These are phyloP conservation scores for Noctua pronuba DNA, from an alignment of 2,888 invertebrate genomes.

Conservation along the genomic window DNA sequence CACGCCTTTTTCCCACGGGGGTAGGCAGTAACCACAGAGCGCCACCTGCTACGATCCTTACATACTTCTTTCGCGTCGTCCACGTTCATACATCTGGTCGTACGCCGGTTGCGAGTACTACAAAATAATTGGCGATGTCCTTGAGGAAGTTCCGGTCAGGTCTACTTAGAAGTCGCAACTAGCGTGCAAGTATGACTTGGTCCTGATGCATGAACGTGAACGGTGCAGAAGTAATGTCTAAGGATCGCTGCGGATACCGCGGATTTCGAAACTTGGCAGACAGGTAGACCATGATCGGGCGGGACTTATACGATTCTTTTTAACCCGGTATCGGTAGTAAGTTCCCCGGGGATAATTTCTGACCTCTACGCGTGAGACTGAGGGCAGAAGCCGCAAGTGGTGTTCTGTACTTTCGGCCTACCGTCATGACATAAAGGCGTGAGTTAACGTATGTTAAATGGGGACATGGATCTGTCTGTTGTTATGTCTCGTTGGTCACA, in stretches of 20 bases:
- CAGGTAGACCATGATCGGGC: background rate
- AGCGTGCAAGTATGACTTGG: background rate
- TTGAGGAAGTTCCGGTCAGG: background rate
- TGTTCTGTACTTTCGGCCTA: too few relatives aligned
- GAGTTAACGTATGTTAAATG: background rate
- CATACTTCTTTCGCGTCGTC: too few relatives aligned
- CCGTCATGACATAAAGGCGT: background rate
- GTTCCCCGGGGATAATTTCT: too few relatives aligned
- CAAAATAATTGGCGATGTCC: background rate
- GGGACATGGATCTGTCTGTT: background rate
- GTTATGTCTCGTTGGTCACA: background rate
- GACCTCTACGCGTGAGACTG: too few relatives aligned
- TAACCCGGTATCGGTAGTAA: too few relatives aligned
- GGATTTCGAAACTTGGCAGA: background rate
- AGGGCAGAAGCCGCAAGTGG: too few relatives aligned
- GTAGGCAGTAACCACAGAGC: too few relatives aligned
- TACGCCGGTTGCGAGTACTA: too few relatives aligned
- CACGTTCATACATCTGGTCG: too few relatives aligned
- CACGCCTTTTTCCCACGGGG: too few relatives aligned
- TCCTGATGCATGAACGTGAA: background rate
- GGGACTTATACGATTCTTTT: background rate
- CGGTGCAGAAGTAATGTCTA: background rate
- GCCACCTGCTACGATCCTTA: too few relatives aligned
- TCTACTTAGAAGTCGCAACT: background rate
- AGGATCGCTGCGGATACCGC: too few relatives aligned